phyloP scores from a whole-genome alignment of 2,888 invertebrate species.

The Andrena haemorrhoa region DNA sequence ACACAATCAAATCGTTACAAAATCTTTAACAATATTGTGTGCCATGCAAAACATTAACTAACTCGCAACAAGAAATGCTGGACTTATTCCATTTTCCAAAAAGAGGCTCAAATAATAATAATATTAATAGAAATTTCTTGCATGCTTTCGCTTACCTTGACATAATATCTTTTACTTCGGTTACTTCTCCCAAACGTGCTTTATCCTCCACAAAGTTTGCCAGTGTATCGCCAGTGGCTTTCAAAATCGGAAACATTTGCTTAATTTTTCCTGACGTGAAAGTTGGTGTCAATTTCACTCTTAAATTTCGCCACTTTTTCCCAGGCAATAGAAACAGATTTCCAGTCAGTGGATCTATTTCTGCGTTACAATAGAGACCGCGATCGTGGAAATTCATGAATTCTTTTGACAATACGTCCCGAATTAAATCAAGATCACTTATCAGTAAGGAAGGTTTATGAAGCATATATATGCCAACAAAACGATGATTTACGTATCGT shows the following conservation, averaged over 20 bases:
- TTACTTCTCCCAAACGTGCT: constrained; percentile 24
- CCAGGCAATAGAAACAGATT: constrained; percentile 79
- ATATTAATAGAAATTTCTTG: no score
- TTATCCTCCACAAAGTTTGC: constrained; percentile 46
- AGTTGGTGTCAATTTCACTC: constrained; percentile 82
- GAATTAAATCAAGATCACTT: constrained; percentile 80
- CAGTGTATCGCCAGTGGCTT: constrained; percentile 73
- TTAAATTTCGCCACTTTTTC: constrained; percentile 80
- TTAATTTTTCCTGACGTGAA: constrained; percentile 84
- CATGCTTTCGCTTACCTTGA: constrained; percentile 24
- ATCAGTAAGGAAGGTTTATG: constrained; percentile 77
- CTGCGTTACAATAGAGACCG: constrained; percentile 76
- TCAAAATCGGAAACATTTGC: constrained; percentile 78
- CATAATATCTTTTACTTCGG: constrained; percentile 76
- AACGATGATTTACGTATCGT: constrained; percentile 68
- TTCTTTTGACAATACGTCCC: constrained; percentile 79
- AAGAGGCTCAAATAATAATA: no score
- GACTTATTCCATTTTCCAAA: neutral
- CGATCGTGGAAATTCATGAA: constrained; percentile 82
- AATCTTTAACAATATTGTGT: no score
- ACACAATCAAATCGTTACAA: no score
- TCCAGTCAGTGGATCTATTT: constrained; percentile 78
- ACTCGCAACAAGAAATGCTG: neutral
- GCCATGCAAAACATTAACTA: no score
- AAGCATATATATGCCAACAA: constrained; percentile 75